Percentiles rank a stretch among this genome's conserved stretches.
Conservation (phyloP, 1,140 invertebrate genomes). For the Pseudachorutes palmiensis region DNA sequence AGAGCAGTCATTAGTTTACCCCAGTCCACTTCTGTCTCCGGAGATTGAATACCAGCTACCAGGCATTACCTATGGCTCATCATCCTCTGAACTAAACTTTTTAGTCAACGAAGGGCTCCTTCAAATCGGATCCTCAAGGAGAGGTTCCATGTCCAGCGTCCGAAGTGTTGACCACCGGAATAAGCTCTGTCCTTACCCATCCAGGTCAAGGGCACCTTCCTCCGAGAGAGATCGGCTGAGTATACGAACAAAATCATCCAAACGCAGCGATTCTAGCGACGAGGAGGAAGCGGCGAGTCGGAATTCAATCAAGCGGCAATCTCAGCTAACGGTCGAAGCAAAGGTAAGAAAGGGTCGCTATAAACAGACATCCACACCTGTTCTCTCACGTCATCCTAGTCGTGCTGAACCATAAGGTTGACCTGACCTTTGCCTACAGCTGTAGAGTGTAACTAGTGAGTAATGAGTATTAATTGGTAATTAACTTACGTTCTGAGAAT, state of each 20-base stretch:
- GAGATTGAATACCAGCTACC: not conserved
- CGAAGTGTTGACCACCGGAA: not conserved
- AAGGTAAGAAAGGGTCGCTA: constrained; percentile 54
- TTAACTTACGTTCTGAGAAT: not conserved
- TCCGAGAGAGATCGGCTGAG: not conserved
- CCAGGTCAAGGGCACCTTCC: not conserved
- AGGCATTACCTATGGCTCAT: not conserved
- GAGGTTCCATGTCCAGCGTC: not conserved
- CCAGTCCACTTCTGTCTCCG: not conserved
- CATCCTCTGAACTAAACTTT: not conserved
- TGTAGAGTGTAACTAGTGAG: not conserved
- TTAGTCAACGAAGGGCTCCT: not conserved
- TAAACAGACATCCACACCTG: constrained; percentile 14
- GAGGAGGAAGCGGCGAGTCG: constrained; percentile 74
- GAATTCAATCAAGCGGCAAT: constrained; percentile 67
- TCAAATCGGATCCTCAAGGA: not conserved
- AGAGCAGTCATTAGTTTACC: not conserved
- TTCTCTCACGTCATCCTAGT: not conserved
- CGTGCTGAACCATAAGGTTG: not conserved
- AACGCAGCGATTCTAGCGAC: constrained; percentile 45
- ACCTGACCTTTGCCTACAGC: not conserved
- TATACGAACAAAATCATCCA: not conserved
- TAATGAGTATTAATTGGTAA: not conserved
- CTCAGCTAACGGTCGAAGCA: constrained; percentile 70
- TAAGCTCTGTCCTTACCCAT: not conserved